Percentiles rank a stretch among this genome's conserved stretches.
Conservation (phyloP, 2,113 vertebrate genomes). For the Lethenteron reissneri region DNA sequence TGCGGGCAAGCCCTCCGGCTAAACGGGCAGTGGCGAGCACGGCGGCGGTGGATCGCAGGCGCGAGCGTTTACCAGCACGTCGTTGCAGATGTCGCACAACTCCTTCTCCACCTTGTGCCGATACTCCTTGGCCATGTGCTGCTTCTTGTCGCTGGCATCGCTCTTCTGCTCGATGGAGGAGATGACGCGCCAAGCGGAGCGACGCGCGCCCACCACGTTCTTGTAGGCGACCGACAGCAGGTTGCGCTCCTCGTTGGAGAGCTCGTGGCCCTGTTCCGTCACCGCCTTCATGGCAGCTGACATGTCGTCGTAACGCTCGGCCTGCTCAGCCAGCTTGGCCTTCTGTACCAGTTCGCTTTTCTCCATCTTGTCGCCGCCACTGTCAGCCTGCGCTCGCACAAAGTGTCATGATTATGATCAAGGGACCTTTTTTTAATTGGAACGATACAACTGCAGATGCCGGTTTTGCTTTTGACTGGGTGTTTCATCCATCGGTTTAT, state of each 20-base stretch:
- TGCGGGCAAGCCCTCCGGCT: too few species aligned
- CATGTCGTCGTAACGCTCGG: constrained; percentile 96
- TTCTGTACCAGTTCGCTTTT: constrained; percentile 95
- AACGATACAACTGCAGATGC: too few species aligned
- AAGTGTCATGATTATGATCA: too few species aligned
- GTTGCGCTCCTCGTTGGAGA: constrained; percentile 92
- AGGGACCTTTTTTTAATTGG: too few species aligned
- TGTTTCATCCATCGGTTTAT: too few species aligned
- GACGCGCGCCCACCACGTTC: constrained; percentile 86
- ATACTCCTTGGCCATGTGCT: constrained; percentile 80
- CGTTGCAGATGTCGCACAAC: constrained; percentile 83
- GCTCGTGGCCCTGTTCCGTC: constrained; percentile 69
- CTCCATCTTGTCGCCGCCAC: constrained; percentile 38
- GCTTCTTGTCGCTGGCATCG: constrained; percentile 81
- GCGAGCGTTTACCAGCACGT: constrained; percentile 52
- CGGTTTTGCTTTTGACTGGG: too few species aligned
- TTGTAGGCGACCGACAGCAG: constrained; percentile 94
- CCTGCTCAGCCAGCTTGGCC: constrained; percentile 88
- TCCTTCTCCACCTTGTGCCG: constrained; percentile 80
- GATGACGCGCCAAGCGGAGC: constrained; percentile 85
- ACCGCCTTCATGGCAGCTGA: constrained; percentile 84
- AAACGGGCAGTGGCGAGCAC: too few species aligned
- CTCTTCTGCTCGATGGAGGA: constrained; percentile 94
- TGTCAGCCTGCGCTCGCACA: too few species aligned
- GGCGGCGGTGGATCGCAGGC: too few species aligned